Base-by-base conservation (phyloP, 2,888 invertebrate genomes). In the Ichneumoninae sp. region DNA sequence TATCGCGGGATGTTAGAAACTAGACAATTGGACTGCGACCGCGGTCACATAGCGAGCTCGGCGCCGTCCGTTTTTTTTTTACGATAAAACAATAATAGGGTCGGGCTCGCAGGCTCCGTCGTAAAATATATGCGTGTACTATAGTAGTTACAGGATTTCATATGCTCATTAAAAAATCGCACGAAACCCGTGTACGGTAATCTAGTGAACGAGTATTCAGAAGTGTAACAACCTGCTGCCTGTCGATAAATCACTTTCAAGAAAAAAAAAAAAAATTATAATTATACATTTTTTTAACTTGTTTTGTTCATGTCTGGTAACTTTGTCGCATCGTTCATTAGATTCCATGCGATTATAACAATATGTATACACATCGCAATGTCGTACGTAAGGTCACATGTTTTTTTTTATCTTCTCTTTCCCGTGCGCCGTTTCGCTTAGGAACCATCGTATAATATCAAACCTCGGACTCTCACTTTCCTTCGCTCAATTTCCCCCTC, bases 361-460 rank as follows among this genome's bases (percentile, higher is more conserved):
- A 83, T 60, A 80, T 36, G 60, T 73, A 76, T 71, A 73, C 83
- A 81, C 73, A 79, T 86, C 84, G 74, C 74, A 85, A 76, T 54
- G 78, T 81, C 70, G 63, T 73, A 47, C 77, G 19, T 22, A 60
- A 80, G 76, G 70, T 74, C 36, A 54, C 44, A 40, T 73, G 47
- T 73, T 57, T 57, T 22, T 33, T 57, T 57, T 10, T 13, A 8
- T 8, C 26, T 54, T 54, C 22, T 22, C 13, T 70, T 57, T 77
- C 54, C 68, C 30, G 68, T 65, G 36, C 66, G 79, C 71, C 74
- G 52, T 85, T 75, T 81, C 74, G 75, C 83, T 74, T 85, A 85
- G 86, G 85, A 86, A 86, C 86, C 82, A 81, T 86, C 83, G 22
- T 85, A 81, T 85, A 85, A 86, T 83, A 85, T 85, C 81, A 85